A percentile compares a stretch with the other conserved stretches of the same genome.
Evolutionary conservation across 2,888 invertebrate genomes (phyloP).

Genomic region (Elmis aenea): DNA sequence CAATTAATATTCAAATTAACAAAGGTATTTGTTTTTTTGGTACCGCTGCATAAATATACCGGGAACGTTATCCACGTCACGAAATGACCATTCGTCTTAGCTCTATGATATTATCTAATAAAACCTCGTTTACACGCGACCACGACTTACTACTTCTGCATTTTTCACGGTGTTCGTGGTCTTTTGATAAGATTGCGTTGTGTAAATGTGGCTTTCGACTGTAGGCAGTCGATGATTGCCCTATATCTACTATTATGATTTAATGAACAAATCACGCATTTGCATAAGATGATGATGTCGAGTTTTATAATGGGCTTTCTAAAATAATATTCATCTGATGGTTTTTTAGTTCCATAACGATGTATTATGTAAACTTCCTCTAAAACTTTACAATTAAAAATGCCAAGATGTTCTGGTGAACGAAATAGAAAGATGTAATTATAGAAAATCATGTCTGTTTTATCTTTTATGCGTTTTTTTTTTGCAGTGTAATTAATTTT

Average conservation of each 20-base stretch:
- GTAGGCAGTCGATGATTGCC: slow-evolving; percentile 20
- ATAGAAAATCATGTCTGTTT: no score
- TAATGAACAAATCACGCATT: slow-evolving; percentile 29
- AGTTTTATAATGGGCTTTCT: slow-evolving; percentile 1
- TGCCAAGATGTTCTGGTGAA: no score
- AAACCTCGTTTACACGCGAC: slow-evolving; percentile 27
- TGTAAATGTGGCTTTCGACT: slow-evolving; percentile 10
- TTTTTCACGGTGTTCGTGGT: slow-evolving; percentile 4
- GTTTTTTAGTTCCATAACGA: no score
- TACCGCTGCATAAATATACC: slow-evolving; percentile 12
- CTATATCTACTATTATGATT: slow-evolving; percentile 30
- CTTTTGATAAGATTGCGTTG: slow-evolving; percentile 10
- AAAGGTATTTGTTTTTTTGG: slow-evolving; percentile 15
- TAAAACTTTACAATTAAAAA: no score
- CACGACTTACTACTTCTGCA: slow-evolving; percentile 2
- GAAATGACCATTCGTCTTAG: slow-evolving; percentile 31
- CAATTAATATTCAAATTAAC: slow-evolving; percentile 12
- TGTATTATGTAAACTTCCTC: no score
- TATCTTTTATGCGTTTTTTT: no score
- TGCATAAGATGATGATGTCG: slow-evolving; percentile 25
- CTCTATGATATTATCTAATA: slow-evolving; percentile 29
- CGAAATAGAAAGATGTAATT: no score
- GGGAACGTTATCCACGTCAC: slow-evolving; percentile 27
- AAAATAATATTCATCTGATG: neutral
- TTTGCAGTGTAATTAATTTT: no score